Base-by-base conservation (phyloP, 2,888 invertebrate species). In the Lasioglossum lativentre region DNA sequence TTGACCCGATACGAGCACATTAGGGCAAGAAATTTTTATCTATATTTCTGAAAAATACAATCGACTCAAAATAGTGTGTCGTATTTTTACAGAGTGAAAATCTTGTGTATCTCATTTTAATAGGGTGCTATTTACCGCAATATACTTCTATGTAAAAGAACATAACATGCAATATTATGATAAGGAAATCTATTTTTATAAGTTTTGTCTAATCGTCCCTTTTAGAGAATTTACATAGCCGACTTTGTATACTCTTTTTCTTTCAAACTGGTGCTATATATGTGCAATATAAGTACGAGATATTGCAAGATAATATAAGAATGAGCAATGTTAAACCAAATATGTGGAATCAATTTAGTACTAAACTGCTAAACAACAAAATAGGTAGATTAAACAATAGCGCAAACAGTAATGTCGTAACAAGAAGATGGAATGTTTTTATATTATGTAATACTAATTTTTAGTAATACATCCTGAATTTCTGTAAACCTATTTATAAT, bases 101-200 rank as follows among this genome's bases (percentile, higher is more conserved):
- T 66, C n/a, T 68, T 19, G 34, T 59, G 47, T 73, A 72, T 76
- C 68, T 77, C 79, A 82, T 82, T 85, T 80, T 85, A 79, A 75
- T 82, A 82, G 82, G 80, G 71, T 85, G 80, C 80, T 82, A 80
- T 80, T 78, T 79, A 75, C 70, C 34, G 16, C 75, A 78, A 86
- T 72, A 78, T 82, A 86, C 30, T 63, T 63, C 30, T 68, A 45
- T 3, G 3, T 79, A 85, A 68, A 78, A 30, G 72, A 77, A 45
- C 66, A 66, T 78, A 56, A 80, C 45, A 72, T 74, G 74, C 80
- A 88, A 78, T 88, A 86, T 56, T 84, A 82, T 45, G 72, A 84
- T 72, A 76, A 86, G 75, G 14, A 86, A 80, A 78, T 88, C 68
- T 91, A 89, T 91, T 91, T 90, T 90, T 88, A 71, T 86, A 89